A percentile compares a stretch with the other conserved stretches of the same genome.
These are phyloP conservation scores for Mus minutoides DNA, from an alignment of 2,797 vertebrate species.

Conservation along the genomic window DNA sequence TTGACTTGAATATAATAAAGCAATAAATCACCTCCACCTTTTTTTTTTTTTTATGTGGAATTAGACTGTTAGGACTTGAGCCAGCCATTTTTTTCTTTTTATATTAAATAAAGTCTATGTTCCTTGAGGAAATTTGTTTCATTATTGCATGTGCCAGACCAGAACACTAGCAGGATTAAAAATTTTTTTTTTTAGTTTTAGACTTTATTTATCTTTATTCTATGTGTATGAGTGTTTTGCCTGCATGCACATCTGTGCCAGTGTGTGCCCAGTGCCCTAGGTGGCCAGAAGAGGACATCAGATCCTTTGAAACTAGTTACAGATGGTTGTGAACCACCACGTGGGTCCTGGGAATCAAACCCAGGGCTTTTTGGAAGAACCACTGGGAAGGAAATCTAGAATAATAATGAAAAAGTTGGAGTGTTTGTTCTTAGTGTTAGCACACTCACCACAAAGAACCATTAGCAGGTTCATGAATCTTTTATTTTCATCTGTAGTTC, in stretches of 20 bases:
- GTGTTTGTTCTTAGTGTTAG: constrained; percentile 39
- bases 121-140: constrained; percentile 53
- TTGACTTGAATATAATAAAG: constrained; percentile 55
- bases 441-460: neutral
- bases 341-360: neutral
- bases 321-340: neutral
- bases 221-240: neutral
- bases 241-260: neutral
- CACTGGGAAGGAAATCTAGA: constrained; percentile 44
- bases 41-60: constrained; percentile 17
- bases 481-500: constrained; percentile 9
- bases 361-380: neutral
- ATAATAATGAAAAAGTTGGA: neutral
- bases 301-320: neutral
- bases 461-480: constrained; percentile 50
- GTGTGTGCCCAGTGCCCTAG: neutral
- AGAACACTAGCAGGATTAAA: constrained; percentile 23
- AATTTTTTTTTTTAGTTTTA: neutral
- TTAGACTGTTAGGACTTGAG: constrained; percentile 38
- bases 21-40: neutral
- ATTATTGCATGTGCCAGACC: constrained; percentile 33
- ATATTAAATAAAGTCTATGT: constrained; percentile 25
- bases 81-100: constrained; percentile 37
- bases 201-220: neutral
- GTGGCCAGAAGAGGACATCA: neutral